These are phyloP conservation scores for Dascillus cervinus DNA, from an alignment of 2,888 invertebrate genomes.

Conservation along the genomic window DNA sequence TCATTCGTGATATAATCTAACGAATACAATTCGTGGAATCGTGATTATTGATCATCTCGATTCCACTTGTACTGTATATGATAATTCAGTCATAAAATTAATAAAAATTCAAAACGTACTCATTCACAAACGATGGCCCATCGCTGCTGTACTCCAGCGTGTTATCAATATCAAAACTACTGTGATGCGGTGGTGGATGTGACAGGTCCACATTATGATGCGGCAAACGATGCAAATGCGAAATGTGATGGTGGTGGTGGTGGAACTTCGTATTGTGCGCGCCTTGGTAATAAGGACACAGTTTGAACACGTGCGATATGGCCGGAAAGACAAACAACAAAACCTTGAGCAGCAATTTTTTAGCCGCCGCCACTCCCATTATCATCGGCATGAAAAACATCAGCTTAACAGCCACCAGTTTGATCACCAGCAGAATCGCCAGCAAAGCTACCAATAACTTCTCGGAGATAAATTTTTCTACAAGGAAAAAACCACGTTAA, in stretches of 20 bases:
- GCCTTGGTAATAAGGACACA: conserved; percentile 76
- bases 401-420: conserved; percentile 71
- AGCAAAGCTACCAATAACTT: conserved; percentile 65
- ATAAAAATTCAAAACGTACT: conserved; percentile 4
- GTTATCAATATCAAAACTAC: not conserved
- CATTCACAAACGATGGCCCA: conserved; percentile 2
- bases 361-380: conserved; percentile 73
- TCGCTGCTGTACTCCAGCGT: conserved; percentile 1
- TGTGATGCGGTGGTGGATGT: conserved; percentile 2
- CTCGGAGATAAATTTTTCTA: conserved; percentile 71
- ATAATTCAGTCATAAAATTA: conserved; percentile 1
- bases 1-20: no score
- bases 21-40: no score
- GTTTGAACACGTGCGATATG: conserved; percentile 72
- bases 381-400: conserved; percentile 72
- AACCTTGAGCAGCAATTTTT: conserved; percentile 74
- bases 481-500: conserved; percentile 28
- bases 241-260: conserved; percentile 74
- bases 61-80: no score
- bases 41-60: no score
- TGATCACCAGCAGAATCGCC: conserved; percentile 68
- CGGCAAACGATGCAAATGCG: conserved; percentile 63
- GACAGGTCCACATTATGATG: conserved; percentile 16
- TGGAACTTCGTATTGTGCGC: conserved; percentile 65
- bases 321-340: conserved; percentile 77